Conservation (phyloP, 2,113 vertebrate genomes). For the Ochotona curzoniae region DNA sequence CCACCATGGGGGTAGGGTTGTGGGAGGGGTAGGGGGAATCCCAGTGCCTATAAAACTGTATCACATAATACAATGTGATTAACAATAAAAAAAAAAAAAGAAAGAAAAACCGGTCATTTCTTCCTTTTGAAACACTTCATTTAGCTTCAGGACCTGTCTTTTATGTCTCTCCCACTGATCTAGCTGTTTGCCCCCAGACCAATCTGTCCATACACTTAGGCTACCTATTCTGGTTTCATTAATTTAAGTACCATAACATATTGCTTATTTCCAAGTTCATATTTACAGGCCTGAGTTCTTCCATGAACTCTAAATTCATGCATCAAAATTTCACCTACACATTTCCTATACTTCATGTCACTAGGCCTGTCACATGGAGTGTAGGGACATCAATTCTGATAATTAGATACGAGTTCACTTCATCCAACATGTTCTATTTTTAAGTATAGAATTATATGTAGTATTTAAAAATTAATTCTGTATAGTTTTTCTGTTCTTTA, state of each 20-base stretch:
- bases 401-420: background rate
- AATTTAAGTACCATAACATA: background rate
- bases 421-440: background rate
- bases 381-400: background rate
- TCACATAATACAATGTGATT: too few relatives aligned
- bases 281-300: background rate
- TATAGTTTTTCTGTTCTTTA: background rate
- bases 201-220: background rate
- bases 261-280: background rate
- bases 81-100: too few relatives aligned
- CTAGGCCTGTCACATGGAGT: background rate
- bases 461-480: conserved; percentile 23
- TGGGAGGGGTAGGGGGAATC: too few relatives aligned
- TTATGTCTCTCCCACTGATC: background rate
- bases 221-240: conserved; percentile 16
- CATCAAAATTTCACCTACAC: background rate
- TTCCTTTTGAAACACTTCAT: background rate
- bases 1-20: too few relatives aligned
- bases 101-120: background rate
- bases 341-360: conserved; percentile 1
- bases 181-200: background rate
- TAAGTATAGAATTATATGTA: background rate
- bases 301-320: background rate
- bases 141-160: background rate
- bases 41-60: too few relatives aligned